These are phyloP conservation scores for Leptinotarsa undecemlineata DNA, from an alignment of 1,140 invertebrate genomes.

Conservation along the genomic window DNA sequence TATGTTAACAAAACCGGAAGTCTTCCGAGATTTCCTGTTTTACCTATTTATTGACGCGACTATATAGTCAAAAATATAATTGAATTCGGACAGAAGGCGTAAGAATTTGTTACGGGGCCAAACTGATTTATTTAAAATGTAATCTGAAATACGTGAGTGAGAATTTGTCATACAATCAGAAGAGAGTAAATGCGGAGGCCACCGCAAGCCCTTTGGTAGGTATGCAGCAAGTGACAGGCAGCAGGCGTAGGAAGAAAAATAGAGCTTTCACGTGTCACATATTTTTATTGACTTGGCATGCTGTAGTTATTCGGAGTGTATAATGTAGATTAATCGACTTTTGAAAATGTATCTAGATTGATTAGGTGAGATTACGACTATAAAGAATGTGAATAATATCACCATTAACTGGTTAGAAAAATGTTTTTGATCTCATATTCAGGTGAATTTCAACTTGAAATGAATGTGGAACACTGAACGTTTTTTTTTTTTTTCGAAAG, in stretches of 20 bases:
- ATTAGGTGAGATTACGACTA: background rate
- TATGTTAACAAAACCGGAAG: no score
- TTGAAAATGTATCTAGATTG: background rate
- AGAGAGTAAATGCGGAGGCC: background rate
- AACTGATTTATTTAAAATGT: background rate
- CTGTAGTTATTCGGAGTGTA: background rate
- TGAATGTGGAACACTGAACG: no score
- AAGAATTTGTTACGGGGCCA: background rate
- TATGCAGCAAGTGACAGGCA: background rate
- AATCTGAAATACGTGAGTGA: background rate
- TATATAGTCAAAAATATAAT: background rate
- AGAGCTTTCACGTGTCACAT: background rate
- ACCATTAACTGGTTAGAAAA: no score
- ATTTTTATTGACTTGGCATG: conserved; percentile 3
- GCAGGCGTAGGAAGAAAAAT: conserved; percentile 2
- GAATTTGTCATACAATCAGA: background rate
- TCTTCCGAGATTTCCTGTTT: no score
- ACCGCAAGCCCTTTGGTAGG: background rate
- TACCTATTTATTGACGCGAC: no score
- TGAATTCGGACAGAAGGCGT: background rate
- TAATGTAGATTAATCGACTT: background rate
- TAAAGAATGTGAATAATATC: background rate
- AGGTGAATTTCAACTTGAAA: no score
- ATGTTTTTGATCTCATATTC: no score
- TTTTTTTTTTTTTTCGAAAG: no score